Percentiles rank a stretch among this genome's conserved stretches.
Evolutionary conservation across 2,888 invertebrate species (phyloP).

Genomic region (Erannis defoliaria): DNA sequence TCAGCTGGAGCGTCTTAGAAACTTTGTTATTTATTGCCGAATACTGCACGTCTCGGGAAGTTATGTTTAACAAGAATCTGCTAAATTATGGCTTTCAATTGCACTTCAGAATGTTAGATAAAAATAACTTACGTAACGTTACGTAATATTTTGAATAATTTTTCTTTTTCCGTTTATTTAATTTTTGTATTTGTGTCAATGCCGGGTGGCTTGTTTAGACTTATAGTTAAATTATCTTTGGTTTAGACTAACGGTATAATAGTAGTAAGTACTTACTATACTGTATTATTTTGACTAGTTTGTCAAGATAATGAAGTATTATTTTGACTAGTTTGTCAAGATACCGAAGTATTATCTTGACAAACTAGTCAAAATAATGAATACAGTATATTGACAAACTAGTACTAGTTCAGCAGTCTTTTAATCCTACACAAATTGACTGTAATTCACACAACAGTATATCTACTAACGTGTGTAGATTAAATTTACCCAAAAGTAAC

Average conservation of each 20-base stretch:
- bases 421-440: slow-evolving; percentile 15
- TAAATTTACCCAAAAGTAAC: slow-evolving; percentile 18
- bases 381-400: neutral
- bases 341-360: too few species aligned
- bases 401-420: neutral
- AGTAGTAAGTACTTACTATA: too few species aligned
- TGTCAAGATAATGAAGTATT: too few species aligned
- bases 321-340: too few species aligned
- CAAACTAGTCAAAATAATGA: too few species aligned
- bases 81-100: slow-evolving; percentile 27
- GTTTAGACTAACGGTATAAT: too few species aligned
- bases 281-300: too few species aligned
- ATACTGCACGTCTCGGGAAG: slow-evolving; percentile 31
- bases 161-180: too few species aligned
- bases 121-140: too few species aligned
- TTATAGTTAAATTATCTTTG: too few species aligned
- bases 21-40: slow-evolving; percentile 39
- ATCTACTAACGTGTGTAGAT: slow-evolving; percentile 31
- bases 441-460: slow-evolving; percentile 11
- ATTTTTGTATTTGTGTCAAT: neutral
- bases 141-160: too few species aligned
- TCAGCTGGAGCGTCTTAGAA: slow-evolving; percentile 42
- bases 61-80: slow-evolving; percentile 27
- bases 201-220: neutral
- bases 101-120: neutral